These are phyloP conservation scores for Cantharis flavilabris DNA, from an alignment of 2,888 invertebrate genomes.

Conservation along the genomic window DNA sequence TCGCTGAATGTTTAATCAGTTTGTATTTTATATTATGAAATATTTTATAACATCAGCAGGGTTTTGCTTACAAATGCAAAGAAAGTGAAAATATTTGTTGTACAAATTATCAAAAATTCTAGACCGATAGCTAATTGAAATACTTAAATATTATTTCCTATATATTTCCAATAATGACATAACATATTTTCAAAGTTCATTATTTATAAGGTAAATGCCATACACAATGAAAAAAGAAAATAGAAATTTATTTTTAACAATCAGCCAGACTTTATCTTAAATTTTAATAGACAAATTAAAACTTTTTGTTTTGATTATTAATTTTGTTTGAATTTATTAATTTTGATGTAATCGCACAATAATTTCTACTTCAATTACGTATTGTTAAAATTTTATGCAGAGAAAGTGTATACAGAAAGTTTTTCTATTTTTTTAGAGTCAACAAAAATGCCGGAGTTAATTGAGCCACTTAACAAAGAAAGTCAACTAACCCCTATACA, in stretches of 20 bases:
- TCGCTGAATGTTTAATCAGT: neutral
- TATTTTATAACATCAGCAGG: neutral
- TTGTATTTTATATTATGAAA: neutral
- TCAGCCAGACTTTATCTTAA: neutral
- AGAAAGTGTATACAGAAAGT: constrained; percentile 1
- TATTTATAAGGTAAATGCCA: neutral
- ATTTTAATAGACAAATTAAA: neutral
- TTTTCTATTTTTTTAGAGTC: neutral
- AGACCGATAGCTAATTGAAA: neutral
- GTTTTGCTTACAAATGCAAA: neutral
- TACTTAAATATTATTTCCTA: neutral
- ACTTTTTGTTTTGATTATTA: neutral
- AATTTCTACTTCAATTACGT: neutral
- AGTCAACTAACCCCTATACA: constrained; percentile 43
- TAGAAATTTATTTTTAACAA: neutral
- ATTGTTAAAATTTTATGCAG: neutral
- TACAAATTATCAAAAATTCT: neutral
- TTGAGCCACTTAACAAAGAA: constrained; percentile 14
- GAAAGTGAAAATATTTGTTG: neutral
- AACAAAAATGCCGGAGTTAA: constrained; percentile 19
- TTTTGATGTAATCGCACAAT: neutral
- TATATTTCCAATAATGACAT: neutral
- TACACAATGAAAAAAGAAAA: neutral
- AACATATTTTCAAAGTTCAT: neutral
- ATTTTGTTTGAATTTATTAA: neutral